Percentiles rank a stretch among this genome's conserved stretches.
These are phyloP conservation scores for Rhopalosiphum maidis DNA, from an alignment of 1,140 invertebrate genomes.

Conservation along the genomic window DNA sequence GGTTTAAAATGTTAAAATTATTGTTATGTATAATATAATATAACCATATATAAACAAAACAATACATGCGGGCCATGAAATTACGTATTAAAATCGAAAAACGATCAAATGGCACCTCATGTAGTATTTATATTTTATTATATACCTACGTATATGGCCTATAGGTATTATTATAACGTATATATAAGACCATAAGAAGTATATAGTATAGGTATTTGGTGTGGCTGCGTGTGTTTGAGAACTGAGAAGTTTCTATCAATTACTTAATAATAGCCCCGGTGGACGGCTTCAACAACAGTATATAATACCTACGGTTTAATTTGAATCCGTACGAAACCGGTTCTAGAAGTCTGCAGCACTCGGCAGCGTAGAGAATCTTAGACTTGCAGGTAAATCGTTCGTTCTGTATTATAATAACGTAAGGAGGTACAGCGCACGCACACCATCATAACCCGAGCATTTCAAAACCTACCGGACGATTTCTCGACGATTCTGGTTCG, in stretches of 20 bases:
- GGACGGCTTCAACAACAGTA: constrained; percentile 13
- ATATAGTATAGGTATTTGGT: constrained; percentile 6
- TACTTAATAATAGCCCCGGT: constrained; percentile 44
- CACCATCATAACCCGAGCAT: background rate
- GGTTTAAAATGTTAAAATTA: background rate
- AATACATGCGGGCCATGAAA: background rate
- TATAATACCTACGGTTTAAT: constrained; percentile 45
- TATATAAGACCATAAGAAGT: background rate
- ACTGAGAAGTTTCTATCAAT: constrained; percentile 43
- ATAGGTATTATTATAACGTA: background rate
- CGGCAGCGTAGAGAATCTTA: constrained; percentile 11
- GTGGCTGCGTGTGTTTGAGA: constrained; percentile 19
- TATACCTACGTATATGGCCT: background rate
- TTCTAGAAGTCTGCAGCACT: constrained; percentile 17
- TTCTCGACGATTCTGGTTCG: constrained; percentile 16
- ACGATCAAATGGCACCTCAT: background rate
- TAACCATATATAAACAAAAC: background rate
- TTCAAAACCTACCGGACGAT: background rate
- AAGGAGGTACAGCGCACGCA: background rate
- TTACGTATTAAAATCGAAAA: constrained; percentile 4
- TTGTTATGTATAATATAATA: background rate
- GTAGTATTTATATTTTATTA: background rate
- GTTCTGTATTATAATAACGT: background rate
- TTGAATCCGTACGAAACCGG: constrained; percentile 49
- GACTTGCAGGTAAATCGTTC: constrained; percentile 32